Base-by-base conservation (phyloP, 2,797 vertebrate genomes). In the Acanthurus leucopareius region DNA sequence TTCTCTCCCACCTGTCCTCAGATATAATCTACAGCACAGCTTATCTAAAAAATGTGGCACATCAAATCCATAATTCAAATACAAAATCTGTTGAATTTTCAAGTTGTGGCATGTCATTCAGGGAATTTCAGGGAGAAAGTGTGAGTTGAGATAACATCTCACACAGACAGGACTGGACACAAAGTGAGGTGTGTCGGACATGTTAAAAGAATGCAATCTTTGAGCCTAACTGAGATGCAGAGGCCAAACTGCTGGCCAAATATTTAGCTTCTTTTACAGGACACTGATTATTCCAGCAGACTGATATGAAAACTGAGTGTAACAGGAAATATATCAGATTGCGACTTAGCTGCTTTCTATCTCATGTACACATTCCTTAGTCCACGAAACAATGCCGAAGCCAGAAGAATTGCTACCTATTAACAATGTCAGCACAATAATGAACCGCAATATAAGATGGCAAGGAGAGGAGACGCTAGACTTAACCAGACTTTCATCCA, bases 131-230 rank as follows among this genome's bases (percentile, higher is more conserved):
- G 47, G 11, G 20, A 53, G 20, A 47, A 57, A 54, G 40, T 44
- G 35, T 54, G 35, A 20, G 40, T 10, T 22, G 28, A 77, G 79
- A 88, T 83, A 82, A 69, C 49, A 83, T 85, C 77, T 75, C 45
- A 54, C 57, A 53, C 66, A 73, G 85, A 80, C 88, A 85, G 62
- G 78, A 88, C 72, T 70, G 28, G 67, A 86, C 77, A 86, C 61
- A 78, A 70, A 65, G 35, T 54, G 53, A 79, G 76, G 83, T 80
- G 88, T 84, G 79, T 77, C 63, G 81, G 49, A 85, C 53, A 76
- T 73, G 75, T 73, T 61, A 1, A 57, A 82, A 35, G 54, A 86
- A 84, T 89, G 72, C 61, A 61, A 69, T 69, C 22, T 75, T 19
- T 73, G n/a, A 67, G 45, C 78, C 64, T 63, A 84, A 62, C 28